Conservation (phyloP, 1,140 invertebrate species). For the Tigriopus japonicus region DNA sequence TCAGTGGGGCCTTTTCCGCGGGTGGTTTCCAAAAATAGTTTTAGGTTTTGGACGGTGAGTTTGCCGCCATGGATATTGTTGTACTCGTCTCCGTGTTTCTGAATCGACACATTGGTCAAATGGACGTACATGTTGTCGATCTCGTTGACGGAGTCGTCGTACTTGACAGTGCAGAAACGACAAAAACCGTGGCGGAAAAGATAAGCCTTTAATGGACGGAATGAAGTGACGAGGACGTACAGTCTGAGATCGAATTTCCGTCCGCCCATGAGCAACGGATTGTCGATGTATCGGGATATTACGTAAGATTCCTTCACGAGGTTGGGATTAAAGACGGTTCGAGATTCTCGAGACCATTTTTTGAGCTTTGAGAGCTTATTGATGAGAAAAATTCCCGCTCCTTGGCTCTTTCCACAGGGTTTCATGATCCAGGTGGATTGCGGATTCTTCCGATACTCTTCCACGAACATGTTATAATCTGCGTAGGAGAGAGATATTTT, state of each 20-base stretch:
- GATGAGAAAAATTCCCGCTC: constrained; percentile 53
- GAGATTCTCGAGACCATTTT: constrained; percentile 44
- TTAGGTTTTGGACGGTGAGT: constrained; percentile 73
- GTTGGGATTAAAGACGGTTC: constrained; percentile 41
- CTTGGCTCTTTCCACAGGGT: constrained; percentile 77
- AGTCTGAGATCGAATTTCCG: constrained; percentile 62
- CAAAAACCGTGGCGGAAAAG: constrained; percentile 59
- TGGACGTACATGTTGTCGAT: constrained; percentile 70
- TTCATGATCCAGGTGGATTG: constrained; percentile 95
- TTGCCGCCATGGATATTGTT: constrained; percentile 87
- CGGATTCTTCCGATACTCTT: constrained; percentile 74
- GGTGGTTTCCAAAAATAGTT: constrained; percentile 74
- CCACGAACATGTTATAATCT: constrained; percentile 88
- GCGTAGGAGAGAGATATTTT: constrained; percentile 12
- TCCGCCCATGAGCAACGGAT: constrained; percentile 65
- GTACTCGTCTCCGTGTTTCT: constrained; percentile 76
- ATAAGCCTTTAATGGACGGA: constrained; percentile 57
- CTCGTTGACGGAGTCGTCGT: constrained; percentile 42
- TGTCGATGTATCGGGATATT: constrained; percentile 64
- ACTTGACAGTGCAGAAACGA: constrained; percentile 59
- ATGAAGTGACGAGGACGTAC: constrained; percentile 68
- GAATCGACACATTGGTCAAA: constrained; percentile 69
- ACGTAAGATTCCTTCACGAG: constrained; percentile 67
- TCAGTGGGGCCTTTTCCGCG: constrained; percentile 68
- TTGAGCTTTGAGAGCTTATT: constrained; percentile 73